These are phyloP conservation scores for Cryptocephalus primarius DNA, from an alignment of 2,888 invertebrate genomes.

Conservation along the genomic window DNA sequence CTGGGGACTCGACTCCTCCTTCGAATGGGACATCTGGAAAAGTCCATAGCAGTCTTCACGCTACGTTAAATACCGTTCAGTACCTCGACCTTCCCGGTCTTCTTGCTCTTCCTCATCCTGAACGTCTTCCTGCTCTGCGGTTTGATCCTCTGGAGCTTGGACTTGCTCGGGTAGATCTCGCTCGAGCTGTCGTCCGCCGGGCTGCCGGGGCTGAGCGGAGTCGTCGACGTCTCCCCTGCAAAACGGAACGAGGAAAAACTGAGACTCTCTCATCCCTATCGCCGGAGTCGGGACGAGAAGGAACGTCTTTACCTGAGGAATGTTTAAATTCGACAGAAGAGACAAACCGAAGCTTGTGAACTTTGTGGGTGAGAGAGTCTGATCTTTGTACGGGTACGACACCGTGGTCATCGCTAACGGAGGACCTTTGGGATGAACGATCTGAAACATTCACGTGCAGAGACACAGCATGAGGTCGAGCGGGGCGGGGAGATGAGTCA, in stretches of 20 bases:
- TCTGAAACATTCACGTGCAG: constrained; percentile 41
- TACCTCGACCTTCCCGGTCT: constrained; percentile 55
- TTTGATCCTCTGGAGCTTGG: constrained; percentile 80
- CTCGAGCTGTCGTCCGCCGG: constrained; percentile 57
- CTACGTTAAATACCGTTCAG: constrained; percentile 13
- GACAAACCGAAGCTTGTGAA: constrained; percentile 69
- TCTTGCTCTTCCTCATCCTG: constrained; percentile 69
- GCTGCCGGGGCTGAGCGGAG: constrained; percentile 64
- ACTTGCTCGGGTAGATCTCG: constrained; percentile 44
- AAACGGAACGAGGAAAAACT: not conserved
- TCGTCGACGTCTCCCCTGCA: constrained; percentile 63
- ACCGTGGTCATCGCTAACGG: constrained; percentile 44
- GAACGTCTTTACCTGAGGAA: constrained; percentile 51
- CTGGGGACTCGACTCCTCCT: constrained; percentile 12
- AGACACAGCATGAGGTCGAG: not conserved
- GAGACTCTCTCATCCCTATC: not conserved
- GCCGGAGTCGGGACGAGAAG: not conserved
- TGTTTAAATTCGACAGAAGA: constrained; percentile 72
- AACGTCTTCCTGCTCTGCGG: constrained; percentile 92
- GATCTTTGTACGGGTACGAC: constrained; percentile 31
- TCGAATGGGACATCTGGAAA: constrained; percentile 39
- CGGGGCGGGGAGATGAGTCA: too few relatives aligned
- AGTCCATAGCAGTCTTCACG: not conserved
- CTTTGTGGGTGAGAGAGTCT: constrained; percentile 38
- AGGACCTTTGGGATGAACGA: constrained; percentile 44